Base-by-base conservation (phyloP, 2,888 invertebrate species). In the Ormia ochracea region DNA sequence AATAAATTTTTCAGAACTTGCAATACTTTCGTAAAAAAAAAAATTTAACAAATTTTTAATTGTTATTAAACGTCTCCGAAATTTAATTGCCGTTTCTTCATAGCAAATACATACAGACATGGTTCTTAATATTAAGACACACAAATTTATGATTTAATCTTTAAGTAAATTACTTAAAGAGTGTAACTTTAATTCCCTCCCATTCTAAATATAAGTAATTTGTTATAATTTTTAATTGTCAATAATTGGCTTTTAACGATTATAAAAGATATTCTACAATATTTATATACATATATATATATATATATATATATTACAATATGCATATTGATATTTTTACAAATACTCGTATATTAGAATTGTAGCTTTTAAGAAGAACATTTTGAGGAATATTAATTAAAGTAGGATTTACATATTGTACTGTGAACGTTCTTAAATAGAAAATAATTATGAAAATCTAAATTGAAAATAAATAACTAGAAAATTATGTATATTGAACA, bases 181-280 rank as follows among this genome's bases (percentile, higher is more conserved):
- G 21, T 68, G 23, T 80, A 54, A 73, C 36, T 76, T 63, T 31
- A 73, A 80, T 73, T 76, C 76, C 76, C 68, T 73, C 76, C 72
- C 31, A 26, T 23, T 63, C 17, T 66, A 68, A 45, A 33, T 80
- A 63, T 72, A 63, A 59, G 56, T 38, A 33, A 61, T 72, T 48
- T 21, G n/a, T 7, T 33, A 36, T 45, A 21, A 45, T 45, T 12
- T 56, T 26, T 12, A 41, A 21, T 41, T 58, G 3, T 45, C n/a
- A 6, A 23, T 33, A 48, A 65, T 56, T 63, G 48, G 61, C 28
- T 61, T 63, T 3, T 45, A 48, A 9, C 45, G 23, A 38, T 58
- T n/a, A n/a, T 28, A 33, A 68, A 54, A 9, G 5, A 21, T 61
- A 28, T 33, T 61, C 31, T 61, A 41, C 23, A 41, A 50, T 33